phyloP scores from a whole-genome alignment of 2,888 invertebrate genomes.

The Trilocha varians region DNA sequence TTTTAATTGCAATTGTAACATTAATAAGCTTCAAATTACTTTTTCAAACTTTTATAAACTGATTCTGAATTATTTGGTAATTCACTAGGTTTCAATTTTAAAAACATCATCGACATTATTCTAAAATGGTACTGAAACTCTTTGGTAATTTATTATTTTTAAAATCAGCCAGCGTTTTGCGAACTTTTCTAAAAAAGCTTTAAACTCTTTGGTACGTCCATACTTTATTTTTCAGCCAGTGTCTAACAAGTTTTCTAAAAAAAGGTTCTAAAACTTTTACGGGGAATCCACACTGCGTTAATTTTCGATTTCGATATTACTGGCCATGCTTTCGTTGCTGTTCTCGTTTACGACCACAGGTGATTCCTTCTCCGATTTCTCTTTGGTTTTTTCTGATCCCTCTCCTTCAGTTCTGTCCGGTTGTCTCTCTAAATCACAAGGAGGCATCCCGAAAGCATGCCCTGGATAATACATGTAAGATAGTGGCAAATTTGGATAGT shows the following conservation, averaged over 20 bases:
- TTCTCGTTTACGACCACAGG: conserved; percentile 53
- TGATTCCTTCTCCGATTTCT: conserved; percentile 38
- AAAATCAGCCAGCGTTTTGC: no score
- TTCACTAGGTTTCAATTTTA: no score
- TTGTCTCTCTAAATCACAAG: conserved; percentile 53
- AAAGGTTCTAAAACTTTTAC: neutral
- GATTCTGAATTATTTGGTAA: no score
- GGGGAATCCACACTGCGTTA: conserved; percentile 18
- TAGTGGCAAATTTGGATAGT: conserved; percentile 55
- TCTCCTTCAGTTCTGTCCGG: conserved; percentile 36
- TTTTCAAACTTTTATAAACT: no score
- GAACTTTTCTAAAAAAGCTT: no score
- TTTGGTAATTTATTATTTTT: no score
- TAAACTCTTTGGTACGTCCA: no score
- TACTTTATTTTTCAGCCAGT: neutral
- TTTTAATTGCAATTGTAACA: conserved; percentile 11
- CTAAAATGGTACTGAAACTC: no score
- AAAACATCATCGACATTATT: no score
- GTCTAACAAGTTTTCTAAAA: neutral
- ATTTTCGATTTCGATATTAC: conserved; percentile 69
- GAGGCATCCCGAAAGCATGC: conserved; percentile 53
- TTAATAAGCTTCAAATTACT: no score
- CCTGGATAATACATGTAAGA: conserved; percentile 68
- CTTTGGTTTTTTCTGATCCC: conserved; percentile 34
- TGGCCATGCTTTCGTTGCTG: conserved; percentile 66